These are phyloP conservation scores for Rhinella marina DNA, from an alignment of 2,797 vertebrate genomes.

Conservation along the genomic window DNA sequence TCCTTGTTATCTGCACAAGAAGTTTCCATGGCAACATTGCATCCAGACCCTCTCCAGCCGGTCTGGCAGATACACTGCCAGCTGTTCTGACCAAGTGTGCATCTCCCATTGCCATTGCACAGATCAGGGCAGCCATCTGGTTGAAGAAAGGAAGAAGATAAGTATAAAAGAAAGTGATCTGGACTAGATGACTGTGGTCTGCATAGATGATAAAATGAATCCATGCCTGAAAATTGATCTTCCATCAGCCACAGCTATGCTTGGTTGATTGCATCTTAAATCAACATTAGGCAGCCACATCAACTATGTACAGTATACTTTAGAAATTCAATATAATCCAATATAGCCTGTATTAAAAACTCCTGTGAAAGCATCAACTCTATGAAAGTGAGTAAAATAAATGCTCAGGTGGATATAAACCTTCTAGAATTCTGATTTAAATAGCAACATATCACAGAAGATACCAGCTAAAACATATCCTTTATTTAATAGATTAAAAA, in stretches of 20 bases:
- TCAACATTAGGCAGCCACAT: constrained; percentile 53
- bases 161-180: constrained; percentile 69
- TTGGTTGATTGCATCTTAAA: constrained; percentile 60
- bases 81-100: constrained; percentile 98
- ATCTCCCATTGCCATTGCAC: constrained; percentile 97
- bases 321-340: constrained; percentile 32
- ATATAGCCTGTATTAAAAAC: constrained; percentile 23
- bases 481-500: too few relatives aligned
- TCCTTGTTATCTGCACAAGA: constrained; percentile 98
- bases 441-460: too few relatives aligned
- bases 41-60: constrained; percentile 96
- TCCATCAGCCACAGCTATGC: constrained; percentile 64
- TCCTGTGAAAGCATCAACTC: not conserved
- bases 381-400: not conserved
- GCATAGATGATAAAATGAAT: constrained; percentile 67
- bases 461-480: too few relatives aligned
- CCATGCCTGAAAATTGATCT: constrained; percentile 60
- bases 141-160: constrained; percentile 79
- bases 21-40: constrained; percentile 98
- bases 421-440: not conserved
- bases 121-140: constrained; percentile 97
- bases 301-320: constrained; percentile 35
- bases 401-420: not conserved
- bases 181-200: constrained; percentile 63
- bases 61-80: constrained; percentile 99